These are phyloP conservation scores for Cheiracanthium punctorium DNA, from an alignment of 2,888 invertebrate genomes.

Conservation along the genomic window DNA sequence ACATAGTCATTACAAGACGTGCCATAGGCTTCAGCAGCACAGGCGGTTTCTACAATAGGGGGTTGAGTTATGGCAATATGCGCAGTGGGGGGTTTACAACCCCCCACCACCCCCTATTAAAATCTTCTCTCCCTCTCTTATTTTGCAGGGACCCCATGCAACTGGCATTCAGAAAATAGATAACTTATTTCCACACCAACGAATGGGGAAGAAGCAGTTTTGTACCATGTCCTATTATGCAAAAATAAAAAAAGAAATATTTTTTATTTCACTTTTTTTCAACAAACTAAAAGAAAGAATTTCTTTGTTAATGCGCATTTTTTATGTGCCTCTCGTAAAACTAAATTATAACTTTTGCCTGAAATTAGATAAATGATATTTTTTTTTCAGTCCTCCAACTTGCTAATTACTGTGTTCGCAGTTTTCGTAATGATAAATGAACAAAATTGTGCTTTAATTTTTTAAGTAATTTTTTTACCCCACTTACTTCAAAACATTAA, in stretches of 20 bases:
- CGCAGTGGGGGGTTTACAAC: slow-evolving; percentile 44
- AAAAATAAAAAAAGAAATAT: slow-evolving; percentile 11
- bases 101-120: slow-evolving; percentile 19
- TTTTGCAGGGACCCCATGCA: slow-evolving; percentile 22
- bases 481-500: background rate
- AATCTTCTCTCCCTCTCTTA: slow-evolving; percentile 27
- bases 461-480: slow-evolving; percentile 6
- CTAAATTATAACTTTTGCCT: slow-evolving; percentile 20
- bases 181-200: slow-evolving; percentile 58
- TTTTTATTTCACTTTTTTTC: slow-evolving; percentile 22
- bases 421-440: slow-evolving; percentile 21
- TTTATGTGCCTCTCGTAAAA: background rate
- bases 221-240: slow-evolving; percentile 42
- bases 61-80: slow-evolving; percentile 68
- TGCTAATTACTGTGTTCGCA: slow-evolving; percentile 6
- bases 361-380: slow-evolving; percentile 19
- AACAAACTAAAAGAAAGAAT: slow-evolving; percentile 5
- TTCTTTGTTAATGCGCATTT: slow-evolving; percentile 54
- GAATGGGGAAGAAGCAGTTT: slow-evolving; percentile 38
- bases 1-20: slow-evolving; percentile 69
- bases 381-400: background rate
- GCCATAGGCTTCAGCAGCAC: slow-evolving; percentile 39
- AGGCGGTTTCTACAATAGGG: slow-evolving; percentile 55
- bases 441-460: background rate
- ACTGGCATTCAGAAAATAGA: slow-evolving; percentile 69